Evolutionary conservation across 2,888 invertebrate genomes (phyloP).

Genomic region (Thereva nobilitata): DNA sequence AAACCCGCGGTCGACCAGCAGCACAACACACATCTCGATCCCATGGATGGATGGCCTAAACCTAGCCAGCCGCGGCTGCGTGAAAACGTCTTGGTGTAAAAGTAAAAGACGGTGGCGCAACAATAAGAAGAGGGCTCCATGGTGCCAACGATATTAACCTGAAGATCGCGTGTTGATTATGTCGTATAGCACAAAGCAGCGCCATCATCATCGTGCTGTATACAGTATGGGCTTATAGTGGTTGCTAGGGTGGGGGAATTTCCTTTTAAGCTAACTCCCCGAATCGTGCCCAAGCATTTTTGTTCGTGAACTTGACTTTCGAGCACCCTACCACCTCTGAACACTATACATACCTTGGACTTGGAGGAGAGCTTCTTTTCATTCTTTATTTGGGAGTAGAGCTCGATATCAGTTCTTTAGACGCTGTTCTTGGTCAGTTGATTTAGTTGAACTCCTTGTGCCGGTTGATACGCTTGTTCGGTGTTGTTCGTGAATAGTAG

Average conservation of each 20-base stretch:
- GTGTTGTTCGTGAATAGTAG: too few species aligned
- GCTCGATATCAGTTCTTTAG: too few species aligned
- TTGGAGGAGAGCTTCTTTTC: too few species aligned
- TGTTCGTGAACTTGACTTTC: conserved; percentile 54
- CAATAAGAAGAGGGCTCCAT: conserved; percentile 4
- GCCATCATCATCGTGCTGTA: conserved; percentile 13
- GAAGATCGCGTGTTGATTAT: conserved; percentile 34
- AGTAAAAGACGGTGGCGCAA: conserved; percentile 6
- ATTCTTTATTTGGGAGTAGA: too few species aligned
- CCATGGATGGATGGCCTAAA: too few species aligned
- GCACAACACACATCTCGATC: too few species aligned
- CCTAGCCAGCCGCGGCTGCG: background rate
- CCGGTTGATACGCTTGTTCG: too few species aligned
- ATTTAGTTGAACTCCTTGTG: too few species aligned
- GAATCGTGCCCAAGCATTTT: conserved; percentile 53
- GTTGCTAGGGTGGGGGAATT: conserved; percentile 45
- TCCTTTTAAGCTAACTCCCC: conserved; percentile 54
- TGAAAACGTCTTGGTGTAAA: too few species aligned
- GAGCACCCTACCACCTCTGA: conserved; percentile 42
- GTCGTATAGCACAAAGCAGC: conserved; percentile 25
- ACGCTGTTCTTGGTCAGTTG: too few species aligned
- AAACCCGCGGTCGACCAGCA: too few species aligned
- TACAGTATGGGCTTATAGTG: conserved; percentile 23
- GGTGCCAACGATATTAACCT: conserved; percentile 23
- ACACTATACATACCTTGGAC: too few species aligned